phyloP scores from a whole-genome alignment of 1,140 invertebrate genomes.

The Meloidogyne chitwoodi region DNA sequence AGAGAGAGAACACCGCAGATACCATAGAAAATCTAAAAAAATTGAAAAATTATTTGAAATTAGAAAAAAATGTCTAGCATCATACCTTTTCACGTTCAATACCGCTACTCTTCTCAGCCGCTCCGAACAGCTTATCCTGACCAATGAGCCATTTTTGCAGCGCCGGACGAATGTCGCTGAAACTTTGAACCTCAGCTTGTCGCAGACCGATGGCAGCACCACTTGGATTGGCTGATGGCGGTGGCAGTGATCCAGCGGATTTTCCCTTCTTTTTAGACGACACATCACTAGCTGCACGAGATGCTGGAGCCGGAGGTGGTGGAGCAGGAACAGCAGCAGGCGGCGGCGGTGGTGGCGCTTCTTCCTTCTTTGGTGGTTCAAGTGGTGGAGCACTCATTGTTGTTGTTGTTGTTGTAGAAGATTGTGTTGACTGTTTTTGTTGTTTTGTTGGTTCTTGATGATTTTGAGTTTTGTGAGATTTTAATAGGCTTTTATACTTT shows the following conservation, averaged over 20 bases:
- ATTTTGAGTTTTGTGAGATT: no score
- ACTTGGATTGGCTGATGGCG: background rate
- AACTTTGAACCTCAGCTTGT: background rate
- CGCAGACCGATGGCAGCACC: background rate
- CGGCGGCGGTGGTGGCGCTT: no score
- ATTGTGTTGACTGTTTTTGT: no score
- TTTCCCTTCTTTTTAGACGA: background rate
- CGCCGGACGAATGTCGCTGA: background rate
- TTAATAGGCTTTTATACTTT: no score
- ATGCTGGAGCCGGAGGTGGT: background rate
- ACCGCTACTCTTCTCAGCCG: background rate
- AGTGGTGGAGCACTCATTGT: background rate
- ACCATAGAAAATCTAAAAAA: conserved; percentile 65
- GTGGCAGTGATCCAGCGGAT: background rate
- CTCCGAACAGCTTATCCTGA: background rate
- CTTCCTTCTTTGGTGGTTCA: no score
- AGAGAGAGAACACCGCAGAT: conserved; percentile 60
- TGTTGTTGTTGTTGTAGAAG: background rate
- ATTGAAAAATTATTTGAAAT: background rate
- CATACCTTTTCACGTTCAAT: conserved; percentile 21
- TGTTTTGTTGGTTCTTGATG: no score
- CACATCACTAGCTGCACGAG: background rate
- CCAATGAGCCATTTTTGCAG: background rate
- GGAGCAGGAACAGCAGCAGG: background rate
- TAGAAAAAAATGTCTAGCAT: background rate